Conservation (phyloP, 2,888 invertebrate genomes). For the Drosophila rellima region DNA sequence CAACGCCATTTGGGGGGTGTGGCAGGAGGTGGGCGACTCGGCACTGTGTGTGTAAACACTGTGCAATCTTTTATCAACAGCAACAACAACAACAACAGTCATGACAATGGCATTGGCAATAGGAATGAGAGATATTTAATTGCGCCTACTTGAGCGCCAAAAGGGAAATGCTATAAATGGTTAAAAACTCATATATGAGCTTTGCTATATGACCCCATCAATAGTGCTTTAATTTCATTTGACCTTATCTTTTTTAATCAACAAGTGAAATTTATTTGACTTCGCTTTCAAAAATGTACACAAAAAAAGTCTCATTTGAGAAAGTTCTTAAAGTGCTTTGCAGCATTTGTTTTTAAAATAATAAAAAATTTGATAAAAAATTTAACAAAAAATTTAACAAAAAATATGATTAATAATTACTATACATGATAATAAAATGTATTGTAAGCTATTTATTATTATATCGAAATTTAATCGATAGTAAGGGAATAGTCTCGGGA, state of each 20-base stretch:
- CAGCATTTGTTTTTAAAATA: not conserved
- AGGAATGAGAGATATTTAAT: constrained; percentile 60
- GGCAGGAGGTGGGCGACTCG: not conserved
- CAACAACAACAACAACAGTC: constrained; percentile 58
- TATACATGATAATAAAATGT: no score
- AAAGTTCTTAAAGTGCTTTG: not conserved
- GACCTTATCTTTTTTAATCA: constrained; percentile 30
- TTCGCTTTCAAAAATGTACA: not conserved
- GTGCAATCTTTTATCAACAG: constrained; percentile 76
- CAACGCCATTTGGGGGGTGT: constrained; percentile 30
- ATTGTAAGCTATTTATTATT: no score
- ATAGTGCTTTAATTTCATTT: constrained; percentile 12
- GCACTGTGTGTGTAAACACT: constrained; percentile 60
- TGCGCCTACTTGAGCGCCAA: constrained; percentile 69
- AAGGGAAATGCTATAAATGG: constrained; percentile 43
- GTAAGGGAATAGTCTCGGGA: no score
- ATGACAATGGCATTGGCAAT: constrained; percentile 56
- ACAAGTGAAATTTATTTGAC: constrained; percentile 10
- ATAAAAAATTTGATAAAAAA: no score
- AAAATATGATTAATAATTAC: no score
- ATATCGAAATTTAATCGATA: no score
- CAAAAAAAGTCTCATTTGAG: no score
- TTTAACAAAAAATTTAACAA: no score
- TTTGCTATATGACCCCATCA: not conserved
- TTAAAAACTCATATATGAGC: not conserved